Evolutionary conservation across 2,797 vertebrate genomes (phyloP), one percentile per base, ranked within the genome.

Genomic region (Erithacus rubecula): DNA sequence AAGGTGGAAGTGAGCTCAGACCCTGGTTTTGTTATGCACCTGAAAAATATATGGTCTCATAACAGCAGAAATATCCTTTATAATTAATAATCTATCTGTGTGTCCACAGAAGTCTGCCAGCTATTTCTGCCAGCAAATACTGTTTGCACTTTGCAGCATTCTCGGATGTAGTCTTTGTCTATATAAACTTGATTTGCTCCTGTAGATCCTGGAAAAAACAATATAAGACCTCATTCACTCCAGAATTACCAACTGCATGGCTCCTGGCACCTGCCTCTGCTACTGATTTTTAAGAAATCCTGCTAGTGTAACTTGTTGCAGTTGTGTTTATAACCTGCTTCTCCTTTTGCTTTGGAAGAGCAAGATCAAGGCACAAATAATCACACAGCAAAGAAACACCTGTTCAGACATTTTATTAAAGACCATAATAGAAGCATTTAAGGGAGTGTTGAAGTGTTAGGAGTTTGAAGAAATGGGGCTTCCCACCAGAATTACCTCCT

Each of bases 21-120:
- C 14, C 32, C 34, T 4, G 26, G 56, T 39, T 83, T 80, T 56
- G n/a, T 58, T 47, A 23, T 64, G 43, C 9, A 5, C 49, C 30
- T 89, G 39, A 60, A 44, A 94, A 94, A 86, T 41, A 55, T 1
- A 5, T 62, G 43, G 91, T 59, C 81, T 94, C 24, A 6, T 82
- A 75, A 85, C 46, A 64, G 72, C 37, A 77, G 55, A 89, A 92
- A 44, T 85, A 55, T 72, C 68, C 81, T 93, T 89, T 91, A 65
- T 65, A 87, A 71, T 83, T 58, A 79, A 92, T 62, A 82, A 81
- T 77, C 78, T 24, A 44, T 60, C 55, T 92, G 87, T 64, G 53
- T 76, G 83, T 75, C 84, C 46, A 89, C 63, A 88, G 92, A 96
- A 34, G 30, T 87, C 87, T 95, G 70, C 15, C 93, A 81, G 63